Evolutionary conservation across 23 tunicate genomes (phyloP), one percentile per base, ranked within the genome.

Genomic region (Halocynthia aurantium): DNA sequence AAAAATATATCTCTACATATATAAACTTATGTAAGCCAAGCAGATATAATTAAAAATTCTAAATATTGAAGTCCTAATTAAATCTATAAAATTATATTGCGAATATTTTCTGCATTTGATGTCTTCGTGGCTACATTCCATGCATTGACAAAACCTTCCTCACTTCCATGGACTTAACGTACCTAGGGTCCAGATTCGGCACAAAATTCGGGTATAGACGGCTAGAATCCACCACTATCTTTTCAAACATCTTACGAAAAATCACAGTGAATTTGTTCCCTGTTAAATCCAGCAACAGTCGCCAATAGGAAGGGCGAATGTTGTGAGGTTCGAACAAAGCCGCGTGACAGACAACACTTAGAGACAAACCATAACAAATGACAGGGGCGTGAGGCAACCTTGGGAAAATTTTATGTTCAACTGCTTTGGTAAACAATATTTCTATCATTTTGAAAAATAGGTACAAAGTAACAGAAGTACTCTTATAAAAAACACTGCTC

Each of bases 291-390:
- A 53, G 44, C 12, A 88, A 17, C 67, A 83, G 79, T 57, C 53
- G 68, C 95, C 95, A 88, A 72, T 83, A 88, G 6, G 76, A 80
- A 7, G 95, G 95, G 19, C 88, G 55, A 13, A 88, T 78, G 61
- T 83, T 83, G 22, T 88, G 95, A 8, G 95, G 95, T 50, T 84
- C 95, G 19, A 78, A 51, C 52, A 76, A 8, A 17, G 84, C 88
- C 69, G 44, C 44, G 44, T 31, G 44, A 31, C 44, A 31, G 44
- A 31, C 44, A 31, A 31, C 44, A 31, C 44, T 4, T 0, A 31
- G 4, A 31, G 44, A 31, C 44, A 31, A 31, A 31, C 2, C 44
- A 31, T 31, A 31, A 31, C 44, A 31, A 31, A 31, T 31, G 44
- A 31, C 44, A 31, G 1, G 44, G 44, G 44, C 44, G 4, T 31